A percentile compares a stretch with the other conserved stretches of the same genome.
These are phyloP conservation scores for Megalurothrips usitatus DNA, from an alignment of 2,888 invertebrate species.

Conservation along the genomic window DNA sequence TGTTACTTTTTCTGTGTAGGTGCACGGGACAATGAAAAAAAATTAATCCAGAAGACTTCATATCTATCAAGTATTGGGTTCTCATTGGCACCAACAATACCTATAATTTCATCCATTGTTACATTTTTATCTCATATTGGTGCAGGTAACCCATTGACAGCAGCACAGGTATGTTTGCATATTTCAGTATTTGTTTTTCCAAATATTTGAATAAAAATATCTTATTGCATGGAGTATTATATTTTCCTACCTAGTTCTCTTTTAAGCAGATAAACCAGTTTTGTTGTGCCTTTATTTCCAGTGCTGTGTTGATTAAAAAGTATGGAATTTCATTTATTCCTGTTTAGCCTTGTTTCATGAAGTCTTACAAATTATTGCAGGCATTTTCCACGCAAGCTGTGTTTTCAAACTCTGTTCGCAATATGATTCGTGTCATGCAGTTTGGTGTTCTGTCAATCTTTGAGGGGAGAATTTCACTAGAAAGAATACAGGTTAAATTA, in stretches of 20 bases:
- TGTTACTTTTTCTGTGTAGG: slow-evolving; percentile 44
- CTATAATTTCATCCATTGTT: slow-evolving; percentile 55
- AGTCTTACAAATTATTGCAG: slow-evolving; percentile 28
- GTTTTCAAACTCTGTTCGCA: not conserved
- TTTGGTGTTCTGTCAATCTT: not conserved
- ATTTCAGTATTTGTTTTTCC: slow-evolving; percentile 17
- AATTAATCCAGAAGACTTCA: slow-evolving; percentile 52
- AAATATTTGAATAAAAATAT: not conserved
- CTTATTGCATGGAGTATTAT: not conserved
- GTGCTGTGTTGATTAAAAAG: not conserved
- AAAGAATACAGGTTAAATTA: not conserved
- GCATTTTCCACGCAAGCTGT: slow-evolving; percentile 28
- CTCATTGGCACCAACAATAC: slow-evolving; percentile 57
- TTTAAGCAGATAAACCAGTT: not conserved
- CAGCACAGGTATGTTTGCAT: slow-evolving; percentile 53
- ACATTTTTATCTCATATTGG: slow-evolving; percentile 55
- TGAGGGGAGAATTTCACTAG: not conserved
- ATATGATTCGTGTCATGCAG: not conserved
- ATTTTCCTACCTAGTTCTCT: slow-evolving; percentile 26
- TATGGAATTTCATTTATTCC: not conserved
- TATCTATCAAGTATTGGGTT: slow-evolving; percentile 57
- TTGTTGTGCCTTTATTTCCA: not conserved
- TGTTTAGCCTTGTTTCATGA: not conserved
- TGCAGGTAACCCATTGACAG: slow-evolving; percentile 54
- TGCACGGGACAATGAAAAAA: slow-evolving; percentile 51